phyloP scores from a whole-genome alignment of 2,113 vertebrate genomes.

The Amblyopsis rosae region DNA sequence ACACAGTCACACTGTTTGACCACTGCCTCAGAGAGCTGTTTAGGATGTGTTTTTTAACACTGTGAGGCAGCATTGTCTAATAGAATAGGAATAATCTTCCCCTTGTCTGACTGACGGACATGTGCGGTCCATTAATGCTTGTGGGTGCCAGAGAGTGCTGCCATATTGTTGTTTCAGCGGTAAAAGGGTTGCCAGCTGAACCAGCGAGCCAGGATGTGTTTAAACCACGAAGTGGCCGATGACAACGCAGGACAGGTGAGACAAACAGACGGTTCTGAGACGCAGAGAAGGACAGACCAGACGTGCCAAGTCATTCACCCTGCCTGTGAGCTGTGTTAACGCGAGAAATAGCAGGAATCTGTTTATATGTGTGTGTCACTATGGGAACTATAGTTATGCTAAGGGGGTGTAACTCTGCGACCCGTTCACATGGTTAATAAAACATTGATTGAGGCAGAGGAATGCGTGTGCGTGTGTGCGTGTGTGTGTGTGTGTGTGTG shows the following conservation, averaged over 20 bases:
- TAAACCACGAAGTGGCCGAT: not conserved
- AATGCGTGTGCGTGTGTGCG: slow-evolving; percentile 78
- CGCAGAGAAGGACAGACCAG: slow-evolving; percentile 36
- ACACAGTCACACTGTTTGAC: slow-evolving; percentile 13
- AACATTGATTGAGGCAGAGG: slow-evolving; percentile 79
- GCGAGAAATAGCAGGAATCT: slow-evolving; percentile 43
- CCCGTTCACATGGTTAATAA: slow-evolving; percentile 82
- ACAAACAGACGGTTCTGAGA: slow-evolving; percentile 28
- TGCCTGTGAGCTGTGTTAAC: slow-evolving; percentile 55
- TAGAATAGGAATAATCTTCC: not conserved
- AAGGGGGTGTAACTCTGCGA: slow-evolving; percentile 73
- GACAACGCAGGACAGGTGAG: not conserved
- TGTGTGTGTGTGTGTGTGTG: slow-evolving; percentile 28
- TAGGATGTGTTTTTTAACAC: slow-evolving; percentile 19
- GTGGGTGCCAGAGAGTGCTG: slow-evolving; percentile 22
- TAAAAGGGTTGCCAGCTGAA: slow-evolving; percentile 43
- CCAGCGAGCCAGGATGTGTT: slow-evolving; percentile 6
- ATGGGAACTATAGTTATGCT: slow-evolving; percentile 65
- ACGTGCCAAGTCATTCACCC: slow-evolving; percentile 46
- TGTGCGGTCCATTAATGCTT: slow-evolving; percentile 37
- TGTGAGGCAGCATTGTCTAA: slow-evolving; percentile 22
- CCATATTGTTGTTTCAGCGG: slow-evolving; percentile 41
- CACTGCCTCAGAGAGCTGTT: not conserved
- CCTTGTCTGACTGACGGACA: slow-evolving; percentile 24
- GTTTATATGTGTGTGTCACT: slow-evolving; percentile 49